Percentiles rank a stretch among this genome's conserved stretches.
phyloP scores from a whole-genome alignment of 1,140 invertebrate genomes.

The Drosophila lowei region DNA sequence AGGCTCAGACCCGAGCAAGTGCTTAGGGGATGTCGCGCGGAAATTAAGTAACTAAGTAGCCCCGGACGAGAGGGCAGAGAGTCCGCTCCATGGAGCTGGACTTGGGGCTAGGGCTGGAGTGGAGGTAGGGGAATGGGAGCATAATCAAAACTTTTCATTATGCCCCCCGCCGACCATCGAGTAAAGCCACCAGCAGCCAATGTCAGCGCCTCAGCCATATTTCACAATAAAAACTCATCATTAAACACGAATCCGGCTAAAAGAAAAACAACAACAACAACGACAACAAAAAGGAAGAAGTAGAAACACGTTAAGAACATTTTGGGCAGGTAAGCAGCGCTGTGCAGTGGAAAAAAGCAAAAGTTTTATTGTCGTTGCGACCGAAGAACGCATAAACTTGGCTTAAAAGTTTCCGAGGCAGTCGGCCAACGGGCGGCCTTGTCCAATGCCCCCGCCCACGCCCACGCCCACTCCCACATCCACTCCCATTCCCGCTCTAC shows the following conservation, averaged over 20 bases:
- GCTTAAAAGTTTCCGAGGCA: constrained; percentile 69
- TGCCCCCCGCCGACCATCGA: constrained; percentile 1
- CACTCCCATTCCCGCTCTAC: not conserved
- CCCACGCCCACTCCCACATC: too few relatives aligned
- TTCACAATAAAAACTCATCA: constrained; percentile 68
- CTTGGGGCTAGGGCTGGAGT: not conserved
- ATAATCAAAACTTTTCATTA: constrained; percentile 79
- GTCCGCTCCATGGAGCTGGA: not conserved
- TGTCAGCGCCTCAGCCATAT: constrained; percentile 30
- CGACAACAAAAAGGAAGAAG: not conserved
- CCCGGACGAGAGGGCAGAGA: constrained; percentile 2
- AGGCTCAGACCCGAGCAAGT: constrained; percentile 19
- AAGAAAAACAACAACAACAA: constrained; percentile 26
- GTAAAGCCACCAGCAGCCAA: not conserved
- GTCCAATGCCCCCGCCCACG: not conserved
- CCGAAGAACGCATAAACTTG: constrained; percentile 71
- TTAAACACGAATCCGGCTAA: constrained; percentile 55
- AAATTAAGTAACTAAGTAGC: constrained; percentile 81
- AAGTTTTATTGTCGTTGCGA: constrained; percentile 75
- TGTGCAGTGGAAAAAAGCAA: constrained; percentile 52
- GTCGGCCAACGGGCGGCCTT: constrained; percentile 6
- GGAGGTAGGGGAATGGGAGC: constrained; percentile 22
- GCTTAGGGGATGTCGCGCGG: constrained; percentile 62
- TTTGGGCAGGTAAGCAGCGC: constrained; percentile 17
- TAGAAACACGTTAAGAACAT: constrained; percentile 1